A percentile compares a stretch with the other conserved stretches of the same genome.
Conservation (phyloP, 2,113 vertebrate species). For the Phalacrocorax pelagicus region DNA sequence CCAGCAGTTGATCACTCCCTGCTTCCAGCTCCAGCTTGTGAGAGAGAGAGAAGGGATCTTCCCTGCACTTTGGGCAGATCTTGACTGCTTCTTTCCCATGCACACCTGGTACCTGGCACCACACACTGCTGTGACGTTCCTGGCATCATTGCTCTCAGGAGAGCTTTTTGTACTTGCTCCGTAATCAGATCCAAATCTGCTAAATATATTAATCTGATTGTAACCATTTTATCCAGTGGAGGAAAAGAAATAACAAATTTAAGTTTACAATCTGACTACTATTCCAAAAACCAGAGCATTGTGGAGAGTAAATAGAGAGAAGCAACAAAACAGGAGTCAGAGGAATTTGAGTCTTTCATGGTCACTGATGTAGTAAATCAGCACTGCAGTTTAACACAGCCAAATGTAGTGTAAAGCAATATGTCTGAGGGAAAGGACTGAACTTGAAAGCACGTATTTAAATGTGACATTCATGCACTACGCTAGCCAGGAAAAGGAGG, state of each 20-base stretch:
- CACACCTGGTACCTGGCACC: not conserved
- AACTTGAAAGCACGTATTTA: constrained; percentile 4
- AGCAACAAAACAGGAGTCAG: not conserved
- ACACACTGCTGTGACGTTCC: not conserved
- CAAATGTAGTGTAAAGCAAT: constrained; percentile 27
- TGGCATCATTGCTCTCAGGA: not conserved
- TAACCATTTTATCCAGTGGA: not conserved
- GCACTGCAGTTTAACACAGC: not conserved
- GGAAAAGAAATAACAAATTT: not conserved
- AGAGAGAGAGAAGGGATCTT: not conserved
- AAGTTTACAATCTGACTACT: not conserved
- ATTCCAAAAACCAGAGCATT: not conserved
- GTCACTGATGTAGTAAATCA: constrained; percentile 45
- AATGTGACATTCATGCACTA: constrained; percentile 17
- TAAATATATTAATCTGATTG: not conserved
- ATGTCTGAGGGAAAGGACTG: not conserved
- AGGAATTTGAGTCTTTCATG: constrained; percentile 1
- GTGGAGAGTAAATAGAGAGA: constrained; percentile 1
- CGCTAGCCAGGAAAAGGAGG: constrained; percentile 10
- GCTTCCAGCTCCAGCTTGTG: not conserved
- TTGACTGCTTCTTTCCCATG: not conserved
- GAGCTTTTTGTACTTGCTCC: not conserved
- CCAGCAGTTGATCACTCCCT: not conserved
- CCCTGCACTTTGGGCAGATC: not conserved
- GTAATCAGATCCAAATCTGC: not conserved